Evolutionary conservation across 2,113 vertebrate species (phyloP), one percentile per base, ranked within the genome.

Genomic region (Perognathus longimembris): DNA sequence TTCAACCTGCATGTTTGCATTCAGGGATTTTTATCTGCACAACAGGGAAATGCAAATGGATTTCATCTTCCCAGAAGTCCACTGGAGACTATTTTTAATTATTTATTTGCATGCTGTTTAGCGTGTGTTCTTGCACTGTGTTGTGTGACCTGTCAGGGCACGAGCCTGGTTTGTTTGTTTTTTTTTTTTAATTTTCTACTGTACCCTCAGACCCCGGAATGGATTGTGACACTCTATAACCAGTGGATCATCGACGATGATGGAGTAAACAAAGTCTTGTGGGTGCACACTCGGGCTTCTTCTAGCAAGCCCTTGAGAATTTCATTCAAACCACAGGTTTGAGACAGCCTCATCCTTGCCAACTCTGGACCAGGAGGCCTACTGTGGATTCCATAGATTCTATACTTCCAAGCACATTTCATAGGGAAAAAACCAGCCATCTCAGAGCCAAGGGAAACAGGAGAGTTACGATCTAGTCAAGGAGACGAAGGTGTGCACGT

Each of bases 51-150:
- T n/a, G 20, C 40, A 1, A 20, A 0, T 38, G 42, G 63, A 24
- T 36, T 54, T 79, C 45, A 34, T 83, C 77, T 74, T 42, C 57
- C 50, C 75, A 32, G 36, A 79, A 57, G 24, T 76, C 8, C 15
- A 82, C 50, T 74, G 40, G 61, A 11, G 74, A 85, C 76, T 89
- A 18, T 76, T 42, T 90, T 40, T 61, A 83, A 76, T 86, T 67
- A 85, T 71, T 67, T 79, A 83, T 74, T 73, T 22, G 50, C 38
- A 38, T 61, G 38, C 18, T 90, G 17, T 75, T 66, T 24, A 66
- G 7, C 82, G 28, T 5, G 7, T 38, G 4, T 92, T 79, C 81
- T 71, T 80, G 17, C 61, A 90, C 66, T 73, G 42, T 88, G 57
- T 5, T 63, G 0, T 67, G 40, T 69, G n/a, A 59, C 22, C 42